Evolutionary conservation across 1,140 invertebrate genomes (phyloP), one percentile per base, ranked within the genome.

Genomic region (Drosophila bocqueti): DNA sequence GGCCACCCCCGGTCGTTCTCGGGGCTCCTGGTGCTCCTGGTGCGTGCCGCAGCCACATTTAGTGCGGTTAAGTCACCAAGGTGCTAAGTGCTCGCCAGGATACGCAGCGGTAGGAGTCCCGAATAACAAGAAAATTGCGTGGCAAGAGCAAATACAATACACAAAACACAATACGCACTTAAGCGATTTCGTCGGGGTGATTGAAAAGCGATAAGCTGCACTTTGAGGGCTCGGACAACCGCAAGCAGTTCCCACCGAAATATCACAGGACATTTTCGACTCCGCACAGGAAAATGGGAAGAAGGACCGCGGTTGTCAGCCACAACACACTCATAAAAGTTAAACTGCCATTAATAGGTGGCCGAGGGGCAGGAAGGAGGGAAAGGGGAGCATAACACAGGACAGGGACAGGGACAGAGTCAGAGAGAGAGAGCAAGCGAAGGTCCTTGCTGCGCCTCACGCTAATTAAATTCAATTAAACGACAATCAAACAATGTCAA

Each of bases 401-500:
- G 13, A 38, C 13, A 6, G 31, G 31, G 43, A 63, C 18, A 50
- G 71, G 34, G 26, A 36, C 34, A 13, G 11, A 5, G 36, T 4
- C 34, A 76, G 15, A 18, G 42, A 77, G 18, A 13, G 24, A 4
- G 40, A 21, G 24, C 4, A 31, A 13, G 31, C 11, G 34, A 16
- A 52, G 7, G 79, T 86, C 84, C 68, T 89, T 75, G 77, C 63
- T 57, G 81, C 66, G 84, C 77, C 84, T 89, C 76, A 83, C 80
- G 83, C 89, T 92, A 91, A 91, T 91, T 91, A 91, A 91, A 91
- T 91, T 91, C 89, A 91, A 91, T 91, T 91, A 91, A 91, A 91
- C 80, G 89, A 90, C 90, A 91, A 91, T 91, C 90, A 92, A 91
- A 90, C 85, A 92, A 85, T 91, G 90, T 91, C 84, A 91, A 90